Evolutionary conservation across 2,113 vertebrate species (phyloP).

Genomic region (Oreochromis niloticus): DNA sequence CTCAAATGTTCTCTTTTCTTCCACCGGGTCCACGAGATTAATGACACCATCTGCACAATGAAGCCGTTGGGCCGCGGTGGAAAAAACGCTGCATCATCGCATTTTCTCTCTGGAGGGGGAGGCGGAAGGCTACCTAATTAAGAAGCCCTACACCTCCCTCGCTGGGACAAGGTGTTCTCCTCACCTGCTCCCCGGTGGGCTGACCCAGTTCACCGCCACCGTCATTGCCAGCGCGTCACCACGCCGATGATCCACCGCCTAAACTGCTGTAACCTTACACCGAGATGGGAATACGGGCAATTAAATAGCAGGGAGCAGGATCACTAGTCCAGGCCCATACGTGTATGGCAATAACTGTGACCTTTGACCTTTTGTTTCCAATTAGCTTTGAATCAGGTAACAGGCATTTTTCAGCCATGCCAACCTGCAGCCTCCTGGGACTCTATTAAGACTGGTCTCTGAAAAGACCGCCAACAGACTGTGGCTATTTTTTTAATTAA

Average conservation of each 20-base stretch:
- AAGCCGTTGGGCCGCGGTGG: background rate
- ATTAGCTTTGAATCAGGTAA: background rate
- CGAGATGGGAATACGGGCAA: background rate
- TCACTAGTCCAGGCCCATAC: background rate
- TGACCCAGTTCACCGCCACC: slow-evolving; percentile 57
- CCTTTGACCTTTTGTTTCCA: background rate
- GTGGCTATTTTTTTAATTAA: background rate
- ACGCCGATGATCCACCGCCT: background rate
- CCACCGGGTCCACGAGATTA: slow-evolving; percentile 34
- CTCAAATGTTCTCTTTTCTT: slow-evolving; percentile 39
- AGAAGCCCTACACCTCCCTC: slow-evolving; percentile 14
- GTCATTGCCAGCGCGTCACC: background rate
- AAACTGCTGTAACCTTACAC: background rate
- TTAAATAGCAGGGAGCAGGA: background rate
- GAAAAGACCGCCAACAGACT: background rate
- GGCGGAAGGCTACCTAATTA: slow-evolving; percentile 45
- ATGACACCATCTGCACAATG: slow-evolving; percentile 57
- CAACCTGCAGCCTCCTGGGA: background rate
- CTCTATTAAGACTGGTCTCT: background rate
- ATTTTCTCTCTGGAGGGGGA: slow-evolving; percentile 28
- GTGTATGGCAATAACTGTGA: background rate
- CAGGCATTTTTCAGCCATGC: background rate
- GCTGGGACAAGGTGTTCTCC: slow-evolving; percentile 49
- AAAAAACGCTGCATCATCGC: slow-evolving; percentile 39
- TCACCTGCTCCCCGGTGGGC: slow-evolving; percentile 55